phyloP scores from a whole-genome alignment of 2,888 invertebrate genomes.

The Tiphia femorata region DNA sequence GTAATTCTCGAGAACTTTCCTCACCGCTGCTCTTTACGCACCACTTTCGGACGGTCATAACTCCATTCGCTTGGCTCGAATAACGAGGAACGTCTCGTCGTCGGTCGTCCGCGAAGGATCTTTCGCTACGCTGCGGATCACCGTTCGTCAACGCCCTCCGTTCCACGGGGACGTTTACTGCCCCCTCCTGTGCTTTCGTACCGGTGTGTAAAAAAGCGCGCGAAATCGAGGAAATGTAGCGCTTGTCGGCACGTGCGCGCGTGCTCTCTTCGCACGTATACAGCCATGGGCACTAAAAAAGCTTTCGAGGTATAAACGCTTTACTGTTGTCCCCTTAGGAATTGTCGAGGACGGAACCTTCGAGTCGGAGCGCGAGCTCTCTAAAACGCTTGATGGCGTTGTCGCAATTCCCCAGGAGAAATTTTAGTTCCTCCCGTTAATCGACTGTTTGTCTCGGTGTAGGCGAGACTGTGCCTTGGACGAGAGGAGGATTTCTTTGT shows the following conservation, averaged over 20 bases:
- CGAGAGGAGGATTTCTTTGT: constrained; percentile 5
- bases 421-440: constrained; percentile 28
- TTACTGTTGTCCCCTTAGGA: constrained; percentile 35
- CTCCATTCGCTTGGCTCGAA: no score
- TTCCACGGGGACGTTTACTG: neutral
- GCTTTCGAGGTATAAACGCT: constrained; percentile 38
- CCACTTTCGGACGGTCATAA: no score
- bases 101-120: neutral
- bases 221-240: constrained; percentile 44
- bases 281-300: constrained; percentile 30
- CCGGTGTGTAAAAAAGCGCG: constrained; percentile 32
- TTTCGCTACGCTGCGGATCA: neutral
- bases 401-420: constrained; percentile 25
- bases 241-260: constrained; percentile 30
- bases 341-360: constrained; percentile 24
- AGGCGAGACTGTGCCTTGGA: neutral
- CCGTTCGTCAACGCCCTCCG: neutral
- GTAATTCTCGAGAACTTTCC: no score
- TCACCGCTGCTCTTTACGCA: no score
- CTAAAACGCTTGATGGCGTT: constrained; percentile 29
- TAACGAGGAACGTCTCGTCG: no score
- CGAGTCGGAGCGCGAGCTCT: constrained; percentile 7
- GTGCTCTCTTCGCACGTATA: constrained; percentile 4
- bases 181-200: constrained; percentile 3
- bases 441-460: neutral